Conservation (phyloP, 64 coral and sea anemone genomes). For the Catalaphyllia jardinei region DNA sequence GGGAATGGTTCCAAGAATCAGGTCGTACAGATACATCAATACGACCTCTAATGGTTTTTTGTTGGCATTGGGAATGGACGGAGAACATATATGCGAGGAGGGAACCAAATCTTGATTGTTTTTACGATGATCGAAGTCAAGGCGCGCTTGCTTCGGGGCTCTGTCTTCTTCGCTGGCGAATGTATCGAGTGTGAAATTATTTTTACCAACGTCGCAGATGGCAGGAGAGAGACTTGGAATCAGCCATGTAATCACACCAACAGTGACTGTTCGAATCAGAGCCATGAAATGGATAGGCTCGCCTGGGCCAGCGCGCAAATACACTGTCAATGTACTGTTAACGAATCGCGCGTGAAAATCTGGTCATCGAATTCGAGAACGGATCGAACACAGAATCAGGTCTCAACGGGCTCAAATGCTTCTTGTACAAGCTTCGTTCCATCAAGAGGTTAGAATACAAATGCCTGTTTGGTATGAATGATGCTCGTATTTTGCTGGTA, state of each 20-base stretch:
- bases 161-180: slow-evolving; percentile 94
- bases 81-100: neutral
- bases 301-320: slow-evolving; percentile 99
- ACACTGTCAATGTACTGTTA: slow-evolving; percentile 96
- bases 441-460: slow-evolving; percentile 79
- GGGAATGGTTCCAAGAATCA: slow-evolving; percentile 21
- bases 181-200: slow-evolving; percentile 89
- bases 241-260: slow-evolving; percentile 35
- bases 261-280: slow-evolving; percentile 26
- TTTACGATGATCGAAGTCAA: slow-evolving; percentile 91
- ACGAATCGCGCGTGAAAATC: slow-evolving; percentile 71
- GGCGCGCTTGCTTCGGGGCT: slow-evolving; percentile 83
- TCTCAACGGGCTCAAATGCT: slow-evolving; percentile 31
- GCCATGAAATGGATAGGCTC: slow-evolving; percentile 67
- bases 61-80: slow-evolving; percentile 7
- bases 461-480: neutral
- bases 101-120: neutral
- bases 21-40: neutral
- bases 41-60: neutral
- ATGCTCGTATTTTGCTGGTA: slow-evolving; percentile 18
- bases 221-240: slow-evolving; percentile 7
- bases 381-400: slow-evolving; percentile 56
- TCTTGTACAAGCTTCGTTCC: slow-evolving; percentile 83
- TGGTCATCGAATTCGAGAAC: slow-evolving; percentile 10
- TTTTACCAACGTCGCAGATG: slow-evolving; percentile 69